Evolutionary conservation across 1,140 invertebrate genomes (phyloP), one percentile per base, ranked within the genome.

Genomic region (Ips nitidus): DNA sequence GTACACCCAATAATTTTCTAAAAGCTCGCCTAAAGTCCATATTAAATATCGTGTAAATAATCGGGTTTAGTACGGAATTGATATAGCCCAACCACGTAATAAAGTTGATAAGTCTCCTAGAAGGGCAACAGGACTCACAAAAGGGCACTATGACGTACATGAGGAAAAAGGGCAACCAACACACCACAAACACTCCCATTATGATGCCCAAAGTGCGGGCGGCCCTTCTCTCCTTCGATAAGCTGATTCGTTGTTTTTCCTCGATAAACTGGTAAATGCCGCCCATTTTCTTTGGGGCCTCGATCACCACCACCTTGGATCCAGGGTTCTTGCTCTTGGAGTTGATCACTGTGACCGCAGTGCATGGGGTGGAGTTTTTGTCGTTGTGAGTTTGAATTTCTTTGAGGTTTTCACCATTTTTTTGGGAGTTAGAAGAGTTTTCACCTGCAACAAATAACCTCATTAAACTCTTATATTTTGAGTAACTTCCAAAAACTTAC

Each of bases 11-110:
- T 39, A 94, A 82, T 79, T 91, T 91, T 78, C 95, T 94, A 80
- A 98, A 99, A 2, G 96, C 95, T 77, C 90, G 86, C 66, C 96
- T 86, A 81, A 98, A 99, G 79, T 98, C 97, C 78, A 97, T 86
- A 83, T 98, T 98, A 81, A 98, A 98, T 79, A 98, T 97, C 1
- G 95, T 98, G 81, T 98, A 99, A 73, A 98, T 98, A 74, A 98
- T 87, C 6, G 97, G 97, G 82, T 98, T 98, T 6, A 98, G 85
- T n/a, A 93, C 93, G 38, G 95, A 98, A 82, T 99, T 99, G 67
- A 98, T 89, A 80, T 99, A 99, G 38, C 97, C 97, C 47, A 99
- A 86, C 97, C 97, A 99, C 41, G 94, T 95, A 74, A 95, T 94
- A 77, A 95, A 93, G 80, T 94, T 94, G 52, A 91, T 89, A 63